Conservation (phyloP, 2,888 invertebrate species). For the Lycaena phlaeas region DNA sequence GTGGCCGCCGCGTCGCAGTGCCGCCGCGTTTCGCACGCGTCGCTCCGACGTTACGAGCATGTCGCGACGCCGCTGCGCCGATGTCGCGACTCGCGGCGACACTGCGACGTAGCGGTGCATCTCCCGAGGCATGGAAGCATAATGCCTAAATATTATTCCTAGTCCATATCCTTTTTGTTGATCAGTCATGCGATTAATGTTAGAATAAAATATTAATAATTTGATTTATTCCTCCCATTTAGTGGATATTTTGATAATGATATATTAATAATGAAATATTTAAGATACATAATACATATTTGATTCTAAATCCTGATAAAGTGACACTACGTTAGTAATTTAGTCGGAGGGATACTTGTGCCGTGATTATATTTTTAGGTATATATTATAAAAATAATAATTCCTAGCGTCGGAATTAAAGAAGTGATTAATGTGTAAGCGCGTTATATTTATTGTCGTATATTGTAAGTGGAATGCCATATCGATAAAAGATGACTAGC, state of each 20-base stretch:
- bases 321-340: slow-evolving; percentile 73
- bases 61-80: slow-evolving; percentile 11
- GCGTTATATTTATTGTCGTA: slow-evolving; percentile 74
- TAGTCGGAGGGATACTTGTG: slow-evolving; percentile 75
- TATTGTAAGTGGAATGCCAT: slow-evolving; percentile 72
- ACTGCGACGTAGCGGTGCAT: slow-evolving; percentile 17
- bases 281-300: slow-evolving; percentile 74
- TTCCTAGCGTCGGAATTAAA: slow-evolving; percentile 74
- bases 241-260: slow-evolving; percentile 75
- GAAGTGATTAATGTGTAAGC: slow-evolving; percentile 74
- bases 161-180: slow-evolving; percentile 74
- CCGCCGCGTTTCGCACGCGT: slow-evolving; percentile 7
- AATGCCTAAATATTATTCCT: slow-evolving; percentile 71
- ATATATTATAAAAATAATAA: slow-evolving; percentile 73
- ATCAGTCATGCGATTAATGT: slow-evolving; percentile 74
- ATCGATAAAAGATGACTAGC: slow-evolving; percentile 72
- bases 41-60: no score
- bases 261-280: slow-evolving; percentile 74
- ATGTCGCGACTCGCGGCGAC: not conserved
- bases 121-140: slow-evolving; percentile 52
- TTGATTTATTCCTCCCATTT: slow-evolving; percentile 75
- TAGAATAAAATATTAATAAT: slow-evolving; percentile 70
- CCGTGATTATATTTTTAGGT: slow-evolving; percentile 75
- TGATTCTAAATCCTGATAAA: slow-evolving; percentile 74
- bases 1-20: slow-evolving; percentile 21